phyloP scores from a whole-genome alignment of 1,140 invertebrate species.

The Diachasmimorpha longicaudata region DNA sequence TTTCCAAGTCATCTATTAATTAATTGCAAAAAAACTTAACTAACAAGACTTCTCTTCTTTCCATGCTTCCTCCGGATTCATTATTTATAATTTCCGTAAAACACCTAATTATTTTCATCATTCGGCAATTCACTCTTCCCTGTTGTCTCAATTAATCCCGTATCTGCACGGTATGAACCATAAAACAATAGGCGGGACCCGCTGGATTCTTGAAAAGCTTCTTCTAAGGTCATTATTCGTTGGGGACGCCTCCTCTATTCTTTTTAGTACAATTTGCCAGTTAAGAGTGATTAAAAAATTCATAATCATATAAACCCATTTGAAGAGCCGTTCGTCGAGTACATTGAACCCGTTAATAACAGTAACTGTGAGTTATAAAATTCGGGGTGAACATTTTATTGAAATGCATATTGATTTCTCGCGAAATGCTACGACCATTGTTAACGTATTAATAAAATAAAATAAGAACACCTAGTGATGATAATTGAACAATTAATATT shows the following conservation, averaged over 20 bases:
- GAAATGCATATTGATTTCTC: slow-evolving; percentile 43
- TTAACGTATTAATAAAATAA: slow-evolving; percentile 50
- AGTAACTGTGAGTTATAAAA: slow-evolving; percentile 36
- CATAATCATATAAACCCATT: slow-evolving; percentile 6
- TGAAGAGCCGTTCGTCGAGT: background rate
- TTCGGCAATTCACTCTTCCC: background rate
- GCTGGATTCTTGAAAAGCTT: slow-evolving; percentile 89
- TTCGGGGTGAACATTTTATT: slow-evolving; percentile 34
- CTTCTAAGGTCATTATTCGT: slow-evolving; percentile 72
- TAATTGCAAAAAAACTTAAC: slow-evolving; percentile 10
- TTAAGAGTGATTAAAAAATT: slow-evolving; percentile 38
- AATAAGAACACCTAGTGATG: slow-evolving; percentile 37
- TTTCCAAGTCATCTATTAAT: background rate
- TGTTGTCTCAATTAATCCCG: background rate
- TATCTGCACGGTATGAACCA: background rate
- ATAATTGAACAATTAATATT: slow-evolving; percentile 42
- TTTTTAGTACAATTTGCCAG: slow-evolving; percentile 61
- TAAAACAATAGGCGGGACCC: slow-evolving; percentile 72
- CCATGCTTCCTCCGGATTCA: slow-evolving; percentile 24
- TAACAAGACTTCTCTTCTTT: slow-evolving; percentile 24
- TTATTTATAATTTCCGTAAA: background rate
- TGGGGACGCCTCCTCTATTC: slow-evolving; percentile 54
- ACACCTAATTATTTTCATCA: background rate
- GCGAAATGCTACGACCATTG: slow-evolving; percentile 51
- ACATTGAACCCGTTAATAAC: slow-evolving; percentile 21